phyloP scores from a whole-genome alignment of 2,797 vertebrate genomes.

The Myotis pilosus region DNA sequence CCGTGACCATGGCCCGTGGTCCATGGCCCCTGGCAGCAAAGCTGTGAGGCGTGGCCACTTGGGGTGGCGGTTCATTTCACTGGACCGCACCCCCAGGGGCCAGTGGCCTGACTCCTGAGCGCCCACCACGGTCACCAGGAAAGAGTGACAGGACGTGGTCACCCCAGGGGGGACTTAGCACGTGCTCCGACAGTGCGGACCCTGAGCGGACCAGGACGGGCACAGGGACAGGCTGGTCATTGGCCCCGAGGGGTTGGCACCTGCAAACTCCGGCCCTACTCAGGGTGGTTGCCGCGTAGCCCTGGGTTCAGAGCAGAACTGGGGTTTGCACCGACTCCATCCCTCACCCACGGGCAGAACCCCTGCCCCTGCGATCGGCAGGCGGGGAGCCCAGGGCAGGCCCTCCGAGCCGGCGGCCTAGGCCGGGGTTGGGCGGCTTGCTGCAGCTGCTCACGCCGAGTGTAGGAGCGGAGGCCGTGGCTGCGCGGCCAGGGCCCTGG shows the following conservation, averaged over 20 bases:
- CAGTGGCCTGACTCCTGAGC: not conserved
- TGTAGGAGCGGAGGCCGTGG: not conserved
- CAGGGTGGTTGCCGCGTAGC: no score
- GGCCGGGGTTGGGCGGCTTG: not conserved
- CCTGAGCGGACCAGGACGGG: no score
- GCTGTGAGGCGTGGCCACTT: fast-evolving
- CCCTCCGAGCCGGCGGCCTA: fast-evolving
- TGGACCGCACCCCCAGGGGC: not conserved
- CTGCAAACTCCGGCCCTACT: no score
- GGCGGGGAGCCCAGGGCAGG: not conserved
- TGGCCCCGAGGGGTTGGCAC: no score
- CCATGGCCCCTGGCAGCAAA: not conserved
- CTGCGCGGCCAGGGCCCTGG: fast-evolving
- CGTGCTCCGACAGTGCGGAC: no score
- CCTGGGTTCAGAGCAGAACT: no score
- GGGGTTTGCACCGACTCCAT: no score
- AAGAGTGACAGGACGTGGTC: no score
- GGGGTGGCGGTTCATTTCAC: not conserved
- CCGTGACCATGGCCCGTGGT: not conserved
- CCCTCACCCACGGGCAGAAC: no score
- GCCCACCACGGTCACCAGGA: not conserved
- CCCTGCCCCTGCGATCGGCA: no score
- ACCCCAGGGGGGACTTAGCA: no score
- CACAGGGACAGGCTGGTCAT: no score
- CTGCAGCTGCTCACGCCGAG: fast-evolving